Base-by-base conservation (phyloP, 1,140 invertebrate genomes). In the Tetramorium parvispinum region DNA sequence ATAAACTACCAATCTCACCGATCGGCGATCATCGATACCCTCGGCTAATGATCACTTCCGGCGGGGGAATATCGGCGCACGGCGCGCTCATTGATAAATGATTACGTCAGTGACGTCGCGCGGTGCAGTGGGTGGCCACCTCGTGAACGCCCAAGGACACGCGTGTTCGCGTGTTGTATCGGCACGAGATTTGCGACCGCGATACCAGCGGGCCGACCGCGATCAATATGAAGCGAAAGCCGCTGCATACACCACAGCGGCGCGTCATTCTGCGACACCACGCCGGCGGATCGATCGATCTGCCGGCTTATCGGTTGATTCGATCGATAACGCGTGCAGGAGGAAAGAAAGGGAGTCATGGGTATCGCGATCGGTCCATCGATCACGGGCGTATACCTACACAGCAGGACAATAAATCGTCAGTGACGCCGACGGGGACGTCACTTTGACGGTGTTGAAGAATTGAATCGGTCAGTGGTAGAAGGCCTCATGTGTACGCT, bases 51-150 rank as follows among this genome's bases (percentile, higher is more conserved):
- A 75, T 7, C 68, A 83, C 79, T 83, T 83, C 79, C 79, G 79
- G 53, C 77, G 77, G 61, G 27, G 27, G n/a, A 68, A 40, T 55
- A 79, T 79, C 61, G 46, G 43, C 59, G 73, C 53, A 40, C 73
- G 55, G 57, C 32, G 79, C 53, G 68, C 53, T 75, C 68, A 83
- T 83, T 83, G 79, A 83, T 83, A 83, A 83, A 83, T 75, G 79
- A 83, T 75, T 59, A 75, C 79, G 43, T 75, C 32, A 59, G 40
- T 59, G 79, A 81, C 65, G 63, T 81, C 77, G 32, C 10, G 32
- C n/a, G 32, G 6, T 81, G 18, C 61, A 21, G 40, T 77, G 63
- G 78, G 68, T 59, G 79, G 79, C 53, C 68, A 18, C n/a, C 77
- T 70, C 46, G 63, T 37, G 79, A 73, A 66, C 32, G 61, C 77